Evolutionary conservation across 1,140 invertebrate genomes (phyloP), one percentile per base, ranked within the genome.

Genomic region (Berghia stephanieae): DNA sequence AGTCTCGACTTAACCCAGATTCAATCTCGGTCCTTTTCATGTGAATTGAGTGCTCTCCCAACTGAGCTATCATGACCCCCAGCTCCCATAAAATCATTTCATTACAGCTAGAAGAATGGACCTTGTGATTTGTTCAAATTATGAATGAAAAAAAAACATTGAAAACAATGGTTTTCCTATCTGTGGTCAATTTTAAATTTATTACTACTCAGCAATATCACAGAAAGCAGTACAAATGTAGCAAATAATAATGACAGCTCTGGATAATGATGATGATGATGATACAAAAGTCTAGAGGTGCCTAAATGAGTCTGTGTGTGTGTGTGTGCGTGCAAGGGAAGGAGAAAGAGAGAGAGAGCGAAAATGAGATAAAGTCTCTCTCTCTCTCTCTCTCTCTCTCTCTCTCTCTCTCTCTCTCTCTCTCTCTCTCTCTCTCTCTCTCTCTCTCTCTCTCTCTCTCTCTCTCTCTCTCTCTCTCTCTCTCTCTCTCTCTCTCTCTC

Each of bases 341-440:
- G 24, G 42, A 71, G 69, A 46, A 43, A 71, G 10, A n/a, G 40
- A 71, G 38, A n/a, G 40, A 71, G 44, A 46, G 27, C 52, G 3
- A 55, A 8, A 57, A 4, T 21, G 71, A 73, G 13, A 34, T 13
- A 73, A 49, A 55, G 8, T 24, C 16, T 57, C 43, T 21, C 31
- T 27, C 27, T 40, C 31, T 75, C 34, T 31, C 34, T 38, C 52
- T 21, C 31, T 34, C 72, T 44, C 40, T 40, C 40, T 44, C 40
- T 40, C 4, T 40, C 24, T 44, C 40, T 27, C 40, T 44, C 18
- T 43, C 34, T 40, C 68, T 46, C 10, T 21, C 18, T 70, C 3
- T 44, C 10, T 34, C 18, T 36, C 63, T 72, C 3, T 70, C 31
- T 10, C 24, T 4, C 68, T 40, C 24, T n/a, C 38, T 68, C 10